Percentiles rank a stretch among this genome's conserved stretches.
Evolutionary conservation across 1,140 invertebrate genomes (phyloP).

Genomic region (Charaxes varanes): DNA sequence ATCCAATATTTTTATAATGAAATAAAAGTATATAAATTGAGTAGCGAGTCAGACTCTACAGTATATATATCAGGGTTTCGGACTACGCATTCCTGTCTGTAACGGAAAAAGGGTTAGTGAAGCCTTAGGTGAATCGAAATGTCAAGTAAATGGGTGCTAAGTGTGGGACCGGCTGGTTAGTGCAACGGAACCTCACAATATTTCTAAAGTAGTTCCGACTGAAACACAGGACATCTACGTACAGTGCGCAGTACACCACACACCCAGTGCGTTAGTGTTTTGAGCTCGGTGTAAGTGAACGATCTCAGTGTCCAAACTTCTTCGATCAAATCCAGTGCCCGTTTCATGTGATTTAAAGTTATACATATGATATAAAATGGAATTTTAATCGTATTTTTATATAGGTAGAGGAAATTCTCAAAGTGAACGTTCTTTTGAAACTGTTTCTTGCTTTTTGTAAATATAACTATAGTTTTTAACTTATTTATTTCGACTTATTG

Average conservation of each 20-base stretch:
- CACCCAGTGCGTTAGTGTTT: constrained; percentile 34
- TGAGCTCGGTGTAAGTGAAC: constrained; percentile 22
- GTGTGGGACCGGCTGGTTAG: constrained; percentile 40
- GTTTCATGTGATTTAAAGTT: constrained; percentile 60
- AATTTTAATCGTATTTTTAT: constrained; percentile 65
- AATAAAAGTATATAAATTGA: constrained; percentile 48
- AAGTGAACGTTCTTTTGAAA: constrained; percentile 41
- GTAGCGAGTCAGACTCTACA: constrained; percentile 36
- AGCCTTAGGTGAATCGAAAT: constrained; percentile 40
- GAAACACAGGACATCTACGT: constrained; percentile 22
- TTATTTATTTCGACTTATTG: constrained; percentile 65
- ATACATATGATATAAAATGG: constrained; percentile 50
- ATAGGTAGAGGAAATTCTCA: constrained; percentile 65
- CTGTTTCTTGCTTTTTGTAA: constrained; percentile 68
- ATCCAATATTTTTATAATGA: constrained; percentile 57
- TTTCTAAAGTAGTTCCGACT: constrained; percentile 1
- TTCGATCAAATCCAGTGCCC: constrained; percentile 68
- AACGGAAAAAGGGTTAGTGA: constrained; percentile 36
- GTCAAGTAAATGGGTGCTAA: constrained; percentile 58
- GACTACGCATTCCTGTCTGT: constrained; percentile 28
- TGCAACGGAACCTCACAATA: constrained; percentile 17
- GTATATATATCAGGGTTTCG: constrained; percentile 16
- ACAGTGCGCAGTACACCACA: constrained; percentile 12
- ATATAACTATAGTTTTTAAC: constrained; percentile 67
- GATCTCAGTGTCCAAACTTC: constrained; percentile 66